Evolutionary conservation across 92 coral and sea anemone genomes (phyloP), one percentile per base, ranked within the genome.

Genomic region (Plumapathes pennacea): DNA sequence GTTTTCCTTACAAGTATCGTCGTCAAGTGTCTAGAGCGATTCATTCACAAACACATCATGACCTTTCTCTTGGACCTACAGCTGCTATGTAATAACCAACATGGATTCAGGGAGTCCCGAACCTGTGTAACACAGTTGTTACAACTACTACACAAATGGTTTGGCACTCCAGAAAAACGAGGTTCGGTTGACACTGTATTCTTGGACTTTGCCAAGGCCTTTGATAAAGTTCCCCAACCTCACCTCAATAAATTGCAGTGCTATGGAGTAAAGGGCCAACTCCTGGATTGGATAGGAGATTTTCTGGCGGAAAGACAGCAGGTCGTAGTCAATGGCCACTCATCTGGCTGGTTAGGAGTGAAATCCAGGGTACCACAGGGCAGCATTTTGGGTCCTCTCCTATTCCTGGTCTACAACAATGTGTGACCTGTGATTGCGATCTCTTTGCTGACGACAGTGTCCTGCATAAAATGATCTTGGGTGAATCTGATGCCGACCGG

Each of bases 101-200:
- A 70, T 39, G 85, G 78, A 20, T 78, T 70, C 23, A 61, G 72
- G 56, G 13, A 28, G 42, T 27, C 25, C 14, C 54, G 77, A n/a
- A 60, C 60, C 7, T 68, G 84, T 25, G 47, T 77, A 25, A 67
- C 67, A 3, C 77, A 58, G 12, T 53, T 57, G 25, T 25, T 58
- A 23, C 69, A 70, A 29, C 17, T 78, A 21, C 40, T 78, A 21
- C 78, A 78, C 43, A 24, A 62, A 23, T 78, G 84, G 84, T 45
- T 69, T 47, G 39, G 32, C 18, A 43, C 53, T 54, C 13, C 66
- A 28, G 83, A 76, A 20, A 60, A 65, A 4, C 68, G 42, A 34
- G 80, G 71, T 21, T 55, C 80, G 28, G 50, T 72, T 52, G 64
- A 62, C 19, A 69, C 42, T 24, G 53, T 46, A 5, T 59, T 59